Percentiles rank a stretch among this genome's conserved stretches.
Evolutionary conservation across 2,797 vertebrate genomes (phyloP).

Genomic region (Enteromius paludinosus): DNA sequence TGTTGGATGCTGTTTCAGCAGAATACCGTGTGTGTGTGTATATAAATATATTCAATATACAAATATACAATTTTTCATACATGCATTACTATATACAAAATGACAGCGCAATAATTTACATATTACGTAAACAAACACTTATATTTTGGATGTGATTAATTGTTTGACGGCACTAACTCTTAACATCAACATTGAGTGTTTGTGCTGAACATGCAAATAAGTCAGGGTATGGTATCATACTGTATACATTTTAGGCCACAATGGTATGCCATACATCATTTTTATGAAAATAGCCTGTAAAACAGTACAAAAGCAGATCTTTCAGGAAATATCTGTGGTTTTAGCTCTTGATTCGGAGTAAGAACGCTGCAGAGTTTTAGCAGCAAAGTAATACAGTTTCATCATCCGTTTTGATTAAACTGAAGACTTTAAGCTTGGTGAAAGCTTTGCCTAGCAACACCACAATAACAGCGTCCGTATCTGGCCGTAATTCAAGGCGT

Average conservation of each 20-base stretch:
- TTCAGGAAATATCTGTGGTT: conserved; percentile 37
- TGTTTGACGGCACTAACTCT: background rate
- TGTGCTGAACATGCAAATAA: background rate
- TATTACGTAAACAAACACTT: too few species aligned
- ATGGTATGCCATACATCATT: conserved; percentile 1
- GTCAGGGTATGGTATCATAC: background rate
- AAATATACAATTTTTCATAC: too few species aligned
- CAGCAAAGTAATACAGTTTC: conserved; percentile 43
- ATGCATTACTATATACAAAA: too few species aligned
- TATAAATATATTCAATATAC: too few species aligned
- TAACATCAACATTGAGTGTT: background rate
- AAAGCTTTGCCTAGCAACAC: conserved; percentile 52
- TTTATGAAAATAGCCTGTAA: conserved; percentile 17
- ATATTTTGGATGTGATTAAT: too few species aligned
- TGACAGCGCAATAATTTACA: too few species aligned
- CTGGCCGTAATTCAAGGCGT: conserved; percentile 40
- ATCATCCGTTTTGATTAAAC: conserved; percentile 41
- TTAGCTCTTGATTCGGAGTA: conserved; percentile 32
- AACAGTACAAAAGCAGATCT: conserved; percentile 1
- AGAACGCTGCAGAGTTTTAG: conserved; percentile 12
- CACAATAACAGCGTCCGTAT: conserved; percentile 42
- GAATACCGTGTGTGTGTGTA: background rate
- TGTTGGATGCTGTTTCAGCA: background rate
- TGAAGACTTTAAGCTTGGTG: conserved; percentile 29
- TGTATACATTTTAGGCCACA: background rate